Base-by-base conservation (phyloP, 2,888 invertebrate genomes). In the Campoletis raptor region DNA sequence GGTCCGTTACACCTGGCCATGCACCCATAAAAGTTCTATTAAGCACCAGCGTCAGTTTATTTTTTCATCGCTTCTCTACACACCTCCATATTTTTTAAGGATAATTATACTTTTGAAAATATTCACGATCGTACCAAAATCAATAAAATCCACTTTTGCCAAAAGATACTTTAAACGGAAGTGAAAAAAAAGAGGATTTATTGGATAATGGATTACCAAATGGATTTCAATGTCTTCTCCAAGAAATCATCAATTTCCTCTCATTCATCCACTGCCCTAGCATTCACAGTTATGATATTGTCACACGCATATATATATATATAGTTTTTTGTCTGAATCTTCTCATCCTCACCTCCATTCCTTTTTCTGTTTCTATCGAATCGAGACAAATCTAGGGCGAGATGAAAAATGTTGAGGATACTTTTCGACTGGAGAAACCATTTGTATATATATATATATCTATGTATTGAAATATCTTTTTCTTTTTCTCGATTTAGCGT, bases 371-470 rank as follows among this genome's bases (percentile, higher is more conserved):
- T 70, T 82, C 77, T 72, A 84, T 83, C 84, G 77, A 74, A 84
- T 84, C 81, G 83, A 83, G 81, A 86, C 80, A 84, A 86, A 86
- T 84, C 84, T 84, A 81, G 86, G 86, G 48, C 86, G 86, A 84
- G 84, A 86, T 86, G 86, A 86, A 84, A 86, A 86, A 86, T 86
- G 72, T 84, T 86, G 73, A 72, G 84, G 77, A 86, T 86, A 84
- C 61, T 77, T 77, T 81, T 77, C 67, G 84, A 80, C 76, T 48
- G 48, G 67, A 83, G 77, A 45, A 48, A 57, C 10, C 66, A 37
- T 57, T 48, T 66, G 76, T 72, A 37, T 74, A 52, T 52, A 48
- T 73, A 76, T 66, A 76, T 72, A 37, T 74, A 52, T 52, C 37
- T 73, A 76, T 72, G 57, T 81, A 66, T 37, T 45, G 40, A 45